Evolutionary conservation across 2,113 vertebrate genomes (phyloP).

Genomic region (Apeltes quadracus): DNA sequence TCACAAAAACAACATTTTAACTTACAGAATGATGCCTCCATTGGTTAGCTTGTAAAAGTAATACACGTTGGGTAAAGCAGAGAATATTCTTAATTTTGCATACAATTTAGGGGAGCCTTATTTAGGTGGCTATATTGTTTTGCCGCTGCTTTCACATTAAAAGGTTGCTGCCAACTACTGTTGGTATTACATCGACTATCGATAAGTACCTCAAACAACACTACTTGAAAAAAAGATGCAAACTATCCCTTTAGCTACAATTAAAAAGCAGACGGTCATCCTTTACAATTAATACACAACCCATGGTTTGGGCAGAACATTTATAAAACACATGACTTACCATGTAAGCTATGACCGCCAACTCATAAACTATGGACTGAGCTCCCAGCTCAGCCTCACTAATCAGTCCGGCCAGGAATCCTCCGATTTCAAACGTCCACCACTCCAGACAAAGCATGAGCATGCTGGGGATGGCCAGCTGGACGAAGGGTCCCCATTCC

Average conservation of each 20-base stretch:
- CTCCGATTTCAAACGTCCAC: slow-evolving; percentile 90
- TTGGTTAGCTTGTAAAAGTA: not conserved
- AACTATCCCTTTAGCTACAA: not conserved
- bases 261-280: not conserved
- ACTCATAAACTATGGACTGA: slow-evolving; percentile 85
- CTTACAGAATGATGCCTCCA: not conserved
- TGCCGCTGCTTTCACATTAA: not conserved
- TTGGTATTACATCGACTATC: not conserved
- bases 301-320: not conserved
- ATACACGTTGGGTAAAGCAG: not conserved
- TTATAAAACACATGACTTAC: slow-evolving; percentile 73
- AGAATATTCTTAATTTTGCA: not conserved
- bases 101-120: not conserved
- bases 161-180: not conserved
- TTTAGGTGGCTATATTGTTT: not conserved
- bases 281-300: not conserved
- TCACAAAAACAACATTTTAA: not conserved
- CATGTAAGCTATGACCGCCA: slow-evolving; percentile 84
- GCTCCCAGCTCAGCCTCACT: slow-evolving; percentile 87
- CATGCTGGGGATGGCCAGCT: slow-evolving; percentile 89
- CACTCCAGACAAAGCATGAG: slow-evolving; percentile 92
- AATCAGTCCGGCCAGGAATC: slow-evolving; percentile 87
- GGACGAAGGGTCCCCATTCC: slow-evolving; percentile 87
- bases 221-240: not conserved
- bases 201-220: not conserved